Conservation (phyloP, 2,797 vertebrate genomes). For the Siniperca obscura region DNA sequence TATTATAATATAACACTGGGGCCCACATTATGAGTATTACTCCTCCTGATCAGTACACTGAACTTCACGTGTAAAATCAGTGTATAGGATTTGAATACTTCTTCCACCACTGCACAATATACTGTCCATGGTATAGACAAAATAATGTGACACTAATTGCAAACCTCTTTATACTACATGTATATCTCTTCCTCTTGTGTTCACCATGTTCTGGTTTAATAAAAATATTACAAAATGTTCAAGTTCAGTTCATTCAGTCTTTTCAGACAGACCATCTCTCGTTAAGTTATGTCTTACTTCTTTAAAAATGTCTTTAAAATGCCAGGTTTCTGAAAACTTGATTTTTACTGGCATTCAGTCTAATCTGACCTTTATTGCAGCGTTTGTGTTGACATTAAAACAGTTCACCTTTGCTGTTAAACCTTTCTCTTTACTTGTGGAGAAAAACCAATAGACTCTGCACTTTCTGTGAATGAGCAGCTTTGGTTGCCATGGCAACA, state of each 20-base stretch:
- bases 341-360: not conserved
- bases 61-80: not conserved
- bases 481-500: constrained; percentile 43
- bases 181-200: not conserved
- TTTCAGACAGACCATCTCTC: not conserved
- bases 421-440: not conserved
- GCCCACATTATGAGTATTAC: not conserved
- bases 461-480: constrained; percentile 1
- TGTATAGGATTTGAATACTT: not conserved
- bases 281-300: not conserved
- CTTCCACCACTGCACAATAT: not conserved
- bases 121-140: not conserved
- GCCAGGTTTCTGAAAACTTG: not conserved
- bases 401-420: not conserved
- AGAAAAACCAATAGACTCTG: not conserved
- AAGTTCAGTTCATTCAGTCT: no score
- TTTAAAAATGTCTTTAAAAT: not conserved
- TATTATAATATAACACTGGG: not conserved
- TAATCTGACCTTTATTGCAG: not conserved
- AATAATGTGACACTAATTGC: not conserved
- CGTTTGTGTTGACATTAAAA: not conserved
- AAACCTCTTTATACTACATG: not conserved
- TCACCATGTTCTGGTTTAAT: not conserved
- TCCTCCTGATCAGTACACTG: no score
- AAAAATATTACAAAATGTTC: not conserved